Percentiles rank a stretch among this genome's conserved stretches.
These are phyloP conservation scores for Empis livida DNA, from an alignment of 2,888 invertebrate species.

Conservation along the genomic window DNA sequence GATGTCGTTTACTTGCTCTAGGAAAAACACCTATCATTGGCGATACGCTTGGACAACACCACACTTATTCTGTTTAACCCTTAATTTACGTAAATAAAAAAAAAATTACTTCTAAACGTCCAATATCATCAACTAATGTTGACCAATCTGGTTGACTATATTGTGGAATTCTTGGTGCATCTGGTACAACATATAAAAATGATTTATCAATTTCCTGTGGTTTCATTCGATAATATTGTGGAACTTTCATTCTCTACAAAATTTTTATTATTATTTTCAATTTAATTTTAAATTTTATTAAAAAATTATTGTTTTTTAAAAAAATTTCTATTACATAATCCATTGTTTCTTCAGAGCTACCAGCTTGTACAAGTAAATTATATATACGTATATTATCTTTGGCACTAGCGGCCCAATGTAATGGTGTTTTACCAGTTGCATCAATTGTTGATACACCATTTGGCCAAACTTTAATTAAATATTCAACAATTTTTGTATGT, in stretches of 20 bases:
- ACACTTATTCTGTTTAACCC: too few species aligned
- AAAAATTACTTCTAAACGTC: slow-evolving; percentile 19
- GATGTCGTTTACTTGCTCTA: too few species aligned
- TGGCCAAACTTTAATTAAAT: slow-evolving; percentile 55
- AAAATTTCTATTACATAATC: slow-evolving; percentile 68
- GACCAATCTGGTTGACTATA: slow-evolving; percentile 47
- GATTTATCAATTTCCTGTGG: slow-evolving; percentile 64
- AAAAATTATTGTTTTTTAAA: too few species aligned
- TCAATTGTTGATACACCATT: slow-evolving; percentile 57
- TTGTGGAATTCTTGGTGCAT: slow-evolving; percentile 67
- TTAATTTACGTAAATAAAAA: background rate
- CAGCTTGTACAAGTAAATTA: slow-evolving; percentile 60
- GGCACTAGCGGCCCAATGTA: slow-evolving; percentile 75
- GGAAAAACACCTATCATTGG: too few species aligned
- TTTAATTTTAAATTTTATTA: background rate
- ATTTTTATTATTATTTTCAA: background rate
- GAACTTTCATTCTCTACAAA: slow-evolving; percentile 65
- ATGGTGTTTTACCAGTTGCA: slow-evolving; percentile 71
- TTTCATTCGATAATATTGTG: slow-evolving; percentile 64
- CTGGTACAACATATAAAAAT: slow-evolving; percentile 56
- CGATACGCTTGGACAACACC: too few species aligned
- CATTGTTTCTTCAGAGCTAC: slow-evolving; percentile 69
- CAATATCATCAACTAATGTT: slow-evolving; percentile 38
- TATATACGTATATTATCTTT: slow-evolving; percentile 69
- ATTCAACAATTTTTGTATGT: slow-evolving; percentile 58